Base-by-base conservation (phyloP, 2,113 vertebrate species). In the Coreoperca whiteheadi region DNA sequence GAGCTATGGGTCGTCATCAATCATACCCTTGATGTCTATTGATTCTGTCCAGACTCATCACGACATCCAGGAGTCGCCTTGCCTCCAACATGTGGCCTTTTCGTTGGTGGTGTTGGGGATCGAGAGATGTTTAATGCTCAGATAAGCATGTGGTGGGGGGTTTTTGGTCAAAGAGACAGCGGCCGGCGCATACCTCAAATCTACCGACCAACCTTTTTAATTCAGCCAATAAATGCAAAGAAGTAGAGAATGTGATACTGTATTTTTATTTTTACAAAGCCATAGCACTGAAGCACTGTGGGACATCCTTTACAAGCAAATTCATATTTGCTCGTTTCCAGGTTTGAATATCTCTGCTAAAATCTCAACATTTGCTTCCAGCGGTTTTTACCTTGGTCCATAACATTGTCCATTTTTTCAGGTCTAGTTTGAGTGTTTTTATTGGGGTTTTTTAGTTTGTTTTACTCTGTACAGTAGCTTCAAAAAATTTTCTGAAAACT, bases 1-100 rank as follows among this genome's bases (percentile, higher is more conserved):
- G 80, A 43, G 86, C 86, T 81, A 54, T 21, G 82, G 72, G 75
- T 78, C 79, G 32, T 89, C 82, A 94, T 93, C 93, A 86, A 92
- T 94, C 93, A 92, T 32, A 21, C 41, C 15, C 41, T 18, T 65
- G 87, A 88, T 79, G 87, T 71, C 43, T 89, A 91, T 91, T 81
- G 90, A 92, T 93, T 83, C 83, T 68, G 80, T 89, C 86, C 71
- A 9, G 61, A 80, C 84, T 84, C 81, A 57, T 86, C 75, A 72
- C 86, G 90, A 84, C 84, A 67, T 64, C 57, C 30, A 2, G 51
- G 78, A 67, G 76, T 48, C 46, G 60, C 66, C 76, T 4, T 1
- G 2, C 43, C 50, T 57, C 57, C 74, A 43, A 61, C 59, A 30
- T 43, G 57, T 10, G 39, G 15, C 66, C 66, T 28, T 3, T 3